Conservation (phyloP, 2,113 vertebrate species). For the Mola mola region DNA sequence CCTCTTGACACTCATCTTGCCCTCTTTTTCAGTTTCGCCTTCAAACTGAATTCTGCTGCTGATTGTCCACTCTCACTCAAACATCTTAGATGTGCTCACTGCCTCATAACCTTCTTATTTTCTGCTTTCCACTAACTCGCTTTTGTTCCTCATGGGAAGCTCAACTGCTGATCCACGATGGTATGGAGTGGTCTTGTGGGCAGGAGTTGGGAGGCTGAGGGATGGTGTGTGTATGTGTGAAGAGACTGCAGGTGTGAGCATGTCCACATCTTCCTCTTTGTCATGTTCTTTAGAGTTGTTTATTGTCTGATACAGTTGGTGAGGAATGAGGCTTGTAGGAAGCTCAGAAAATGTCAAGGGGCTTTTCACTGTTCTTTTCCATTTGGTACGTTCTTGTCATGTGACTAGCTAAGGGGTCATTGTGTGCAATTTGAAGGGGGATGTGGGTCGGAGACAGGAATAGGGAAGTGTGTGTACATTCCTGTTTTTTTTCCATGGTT, state of each 20-base stretch:
- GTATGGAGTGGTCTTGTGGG: slow-evolving; percentile 42
- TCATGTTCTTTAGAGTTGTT: slow-evolving; percentile 40
- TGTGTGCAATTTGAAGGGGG: slow-evolving; percentile 55
- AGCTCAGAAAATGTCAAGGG: slow-evolving; percentile 46
- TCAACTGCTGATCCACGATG: slow-evolving; percentile 44
- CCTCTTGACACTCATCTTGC: slow-evolving; percentile 46
- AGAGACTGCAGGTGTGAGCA: slow-evolving; percentile 24
- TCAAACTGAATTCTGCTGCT: slow-evolving; percentile 30
- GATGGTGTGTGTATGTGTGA: slow-evolving; percentile 15
- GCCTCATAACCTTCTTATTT: slow-evolving; percentile 40
- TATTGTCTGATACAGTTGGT: slow-evolving; percentile 67
- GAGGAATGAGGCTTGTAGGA: slow-evolving; percentile 61
- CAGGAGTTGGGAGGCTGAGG: slow-evolving; percentile 39
- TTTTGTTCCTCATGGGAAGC: slow-evolving; percentile 31
- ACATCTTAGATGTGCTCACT: slow-evolving; percentile 36
- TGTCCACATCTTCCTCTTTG: slow-evolving; percentile 16
- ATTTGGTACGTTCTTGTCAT: slow-evolving; percentile 56
- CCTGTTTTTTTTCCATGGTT: neutral
- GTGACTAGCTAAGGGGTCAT: slow-evolving; percentile 42
- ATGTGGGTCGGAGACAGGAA: slow-evolving; percentile 67
- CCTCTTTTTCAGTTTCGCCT: slow-evolving; percentile 55
- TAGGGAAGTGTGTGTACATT: slow-evolving; percentile 37
- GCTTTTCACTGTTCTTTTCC: slow-evolving; percentile 21
- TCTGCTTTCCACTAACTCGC: slow-evolving; percentile 32
- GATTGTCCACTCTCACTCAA: slow-evolving; percentile 43